Conservation (phyloP, 2,797 vertebrate species). For the Danio aesculapii region DNA sequence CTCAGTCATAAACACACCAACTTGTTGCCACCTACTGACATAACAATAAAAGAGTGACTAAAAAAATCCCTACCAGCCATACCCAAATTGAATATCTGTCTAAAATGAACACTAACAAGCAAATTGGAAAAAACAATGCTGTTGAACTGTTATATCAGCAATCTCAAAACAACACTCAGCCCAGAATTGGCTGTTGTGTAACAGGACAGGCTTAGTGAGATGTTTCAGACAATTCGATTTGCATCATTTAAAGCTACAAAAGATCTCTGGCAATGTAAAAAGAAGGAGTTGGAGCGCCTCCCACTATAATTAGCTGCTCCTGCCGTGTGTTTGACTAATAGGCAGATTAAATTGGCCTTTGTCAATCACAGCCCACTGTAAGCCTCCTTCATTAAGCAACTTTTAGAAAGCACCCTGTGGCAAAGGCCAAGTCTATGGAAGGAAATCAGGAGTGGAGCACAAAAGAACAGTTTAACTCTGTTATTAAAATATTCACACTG, state of each 20-base stretch:
- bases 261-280: constrained; percentile 44
- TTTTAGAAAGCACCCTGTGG: constrained; percentile 42
- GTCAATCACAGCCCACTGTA: constrained; percentile 46
- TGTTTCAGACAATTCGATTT: constrained; percentile 23
- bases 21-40: not conserved
- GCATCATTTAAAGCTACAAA: constrained; percentile 53
- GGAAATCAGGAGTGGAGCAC: constrained; percentile 35
- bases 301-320: constrained; percentile 58
- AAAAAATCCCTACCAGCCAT: not conserved
- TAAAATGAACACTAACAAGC: not conserved
- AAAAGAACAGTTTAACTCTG: constrained; percentile 23
- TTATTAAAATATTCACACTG: constrained; percentile 35
- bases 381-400: constrained; percentile 51
- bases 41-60: not conserved
- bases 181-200: constrained; percentile 5
- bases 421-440: constrained; percentile 45
- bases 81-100: not conserved
- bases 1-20: too few species aligned
- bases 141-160: constrained; percentile 16
- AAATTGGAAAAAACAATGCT: not conserved
- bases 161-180: not conserved
- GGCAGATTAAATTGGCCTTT: constrained; percentile 58
- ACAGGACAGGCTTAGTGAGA: constrained; percentile 10
- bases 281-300: constrained; percentile 48
- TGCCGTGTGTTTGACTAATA: constrained; percentile 60